phyloP scores from a whole-genome alignment of 2,797 vertebrate species.

The Cheracebus regulus region DNA sequence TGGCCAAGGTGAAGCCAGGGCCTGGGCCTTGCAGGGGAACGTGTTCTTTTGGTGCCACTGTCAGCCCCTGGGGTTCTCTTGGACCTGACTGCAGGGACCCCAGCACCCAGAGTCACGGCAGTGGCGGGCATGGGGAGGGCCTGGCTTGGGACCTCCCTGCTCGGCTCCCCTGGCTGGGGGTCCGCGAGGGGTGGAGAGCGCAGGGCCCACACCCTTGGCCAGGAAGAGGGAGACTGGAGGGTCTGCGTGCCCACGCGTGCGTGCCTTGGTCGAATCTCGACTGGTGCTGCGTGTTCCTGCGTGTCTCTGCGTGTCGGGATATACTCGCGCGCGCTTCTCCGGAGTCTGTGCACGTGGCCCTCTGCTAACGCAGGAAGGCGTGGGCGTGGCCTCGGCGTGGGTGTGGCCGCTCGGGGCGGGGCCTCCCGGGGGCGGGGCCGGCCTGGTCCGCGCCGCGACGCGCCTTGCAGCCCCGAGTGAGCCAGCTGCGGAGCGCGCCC shows the following conservation, averaged over 20 bases:
- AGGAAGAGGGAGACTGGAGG: not conserved
- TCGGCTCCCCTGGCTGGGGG: not conserved
- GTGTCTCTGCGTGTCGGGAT: not conserved
- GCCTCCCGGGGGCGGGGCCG: constrained; percentile 40
- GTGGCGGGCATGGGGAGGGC: not conserved
- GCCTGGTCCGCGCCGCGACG: not conserved
- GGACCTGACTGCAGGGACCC: not conserved
- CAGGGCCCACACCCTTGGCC: not conserved
- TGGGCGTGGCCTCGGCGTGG: not conserved
- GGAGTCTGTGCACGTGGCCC: not conserved
- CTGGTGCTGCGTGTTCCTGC: not conserved
- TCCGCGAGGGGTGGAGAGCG: not conserved
- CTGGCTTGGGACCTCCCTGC: not conserved
- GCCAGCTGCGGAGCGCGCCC: not conserved
- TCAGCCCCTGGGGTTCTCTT: not conserved
- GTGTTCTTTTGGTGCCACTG: not conserved
- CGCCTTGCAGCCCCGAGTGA: not conserved
- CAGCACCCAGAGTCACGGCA: not conserved
- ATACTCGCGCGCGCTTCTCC: accelerated
- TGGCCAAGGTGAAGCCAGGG: not conserved
- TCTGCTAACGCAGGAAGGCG: not conserved
- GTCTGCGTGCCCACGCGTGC: not conserved
- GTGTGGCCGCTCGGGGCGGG: not conserved
- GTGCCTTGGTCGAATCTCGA: not conserved
- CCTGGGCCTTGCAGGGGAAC: not conserved